Evolutionary conservation across 2,797 vertebrate genomes (phyloP), one percentile per base, ranked within the genome.

Genomic region (Enteromius viviparus): DNA sequence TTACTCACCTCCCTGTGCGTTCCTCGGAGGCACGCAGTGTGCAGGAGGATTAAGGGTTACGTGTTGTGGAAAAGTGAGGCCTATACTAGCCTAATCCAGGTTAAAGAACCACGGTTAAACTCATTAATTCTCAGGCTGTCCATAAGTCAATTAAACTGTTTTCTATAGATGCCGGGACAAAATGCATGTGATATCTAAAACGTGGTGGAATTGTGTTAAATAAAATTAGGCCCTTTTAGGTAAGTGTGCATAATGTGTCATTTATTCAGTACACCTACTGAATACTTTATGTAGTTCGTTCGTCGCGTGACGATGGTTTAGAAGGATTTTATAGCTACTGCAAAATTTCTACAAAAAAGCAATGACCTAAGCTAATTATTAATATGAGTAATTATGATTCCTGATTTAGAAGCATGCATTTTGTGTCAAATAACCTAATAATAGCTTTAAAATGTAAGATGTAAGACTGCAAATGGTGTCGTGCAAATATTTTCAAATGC

Each of bases 121-220:
- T 90, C 91, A 87, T 92, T 93, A 92, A 93, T 91, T 91, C 87
- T 92, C 90, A 91, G 84, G 90, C 91, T 92, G 90, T 92, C 91
- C 86, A 68, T 14, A 53, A 47, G 19, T 37, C 21, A 58, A 34
- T 29, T 9, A 19, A 70, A 23, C 21, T 6, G 14, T 26, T 47
- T 47, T 47, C 14, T 47, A 70, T 26, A 42, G 10, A 2, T 3
- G 11, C 1, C 3, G 1, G 7, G 51, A 53, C 3, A 58, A 76
- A 40, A 17, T 76, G 3, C 29, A 23, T 6, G 49, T 2, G 32
- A 34, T 34, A 42, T 74, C 32, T 11, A 34, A 72, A 23, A 72
- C 21, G 42, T 10, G 42, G 42, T 14, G 26, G 2, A 53, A 53
- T 37, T 75, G 19, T 51, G 9, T 21, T 8, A 12, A 34, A 74